Evolutionary conservation across 2,797 vertebrate species (phyloP), one percentile per base, ranked within the genome.

Genomic region (Melanotaenia boesemani): DNA sequence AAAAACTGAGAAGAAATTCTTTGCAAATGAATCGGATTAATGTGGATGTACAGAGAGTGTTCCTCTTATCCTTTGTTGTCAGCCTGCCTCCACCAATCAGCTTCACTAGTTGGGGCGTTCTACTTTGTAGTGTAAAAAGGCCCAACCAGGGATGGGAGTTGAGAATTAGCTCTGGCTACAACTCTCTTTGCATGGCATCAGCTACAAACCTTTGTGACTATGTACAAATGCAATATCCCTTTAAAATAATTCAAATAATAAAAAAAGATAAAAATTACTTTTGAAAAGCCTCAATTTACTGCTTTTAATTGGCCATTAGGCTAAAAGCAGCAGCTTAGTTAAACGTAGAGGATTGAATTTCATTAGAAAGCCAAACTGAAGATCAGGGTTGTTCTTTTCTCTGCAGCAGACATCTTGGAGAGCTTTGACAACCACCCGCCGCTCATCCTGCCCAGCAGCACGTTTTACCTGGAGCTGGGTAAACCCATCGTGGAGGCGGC

Each of bases 371-470:
- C 0, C 46, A 41, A 41, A n/a, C 10, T 39, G 8, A 63, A 54
- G 24, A 8, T 71, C 20, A 7, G 39, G 44, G 64, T 24, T 6
- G 36, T 60, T 39, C 22, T 65, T 16, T 63, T 68, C 63, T 61
- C 67, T 37, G 26, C 81, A 95, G 95, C 84, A 12, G 92, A 95
- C 84, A 94, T 95, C 86, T 88, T 96, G 88, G 93, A 95, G 85
- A 94, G 93, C 76, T 95, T 95, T 12, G 95, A 96, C 83, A 88
- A 83, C 76, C 95, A 95, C 84, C 95, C 95, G 26, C 95, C 95
- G 8, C 93, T 95, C 71, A 92, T 95, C 86, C 91, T 95, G 83
- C 95, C 95, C 58, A 88, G 72, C 86, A 89, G 58, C 77, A 76
- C 71, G 0, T 96, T 95, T 70, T 88, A 95, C 76, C 84, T 95